phyloP scores from a whole-genome alignment of 1,140 invertebrate genomes.

The Drosophila virilis region DNA sequence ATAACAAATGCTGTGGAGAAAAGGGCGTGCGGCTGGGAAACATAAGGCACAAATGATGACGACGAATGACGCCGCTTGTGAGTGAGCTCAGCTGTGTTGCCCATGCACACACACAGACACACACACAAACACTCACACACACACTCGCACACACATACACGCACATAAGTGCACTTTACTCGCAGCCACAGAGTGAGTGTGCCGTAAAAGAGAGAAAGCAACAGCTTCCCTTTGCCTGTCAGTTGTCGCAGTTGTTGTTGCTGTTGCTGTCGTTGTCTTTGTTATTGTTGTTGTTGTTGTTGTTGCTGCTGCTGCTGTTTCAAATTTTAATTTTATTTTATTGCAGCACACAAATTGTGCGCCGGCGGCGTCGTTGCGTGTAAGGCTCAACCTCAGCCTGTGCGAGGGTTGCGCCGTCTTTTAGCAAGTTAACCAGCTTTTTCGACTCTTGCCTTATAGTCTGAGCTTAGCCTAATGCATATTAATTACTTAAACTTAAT shows the following conservation, averaged over 20 bases:
- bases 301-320: conserved; percentile 61
- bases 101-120: conserved; percentile 3
- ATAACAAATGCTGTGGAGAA: conserved; percentile 15
- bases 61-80: conserved; percentile 61
- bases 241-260: conserved; percentile 29
- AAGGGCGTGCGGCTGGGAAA: not conserved
- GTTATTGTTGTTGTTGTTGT: conserved; percentile 26
- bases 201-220: conserved; percentile 12
- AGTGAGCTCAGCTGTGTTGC: conserved; percentile 50
- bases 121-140: conserved; percentile 6
- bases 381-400: conserved; percentile 25
- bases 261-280: conserved; percentile 16
- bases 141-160: conserved; percentile 12
- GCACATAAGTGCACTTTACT: conserved; percentile 29
- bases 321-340: conserved; percentile 80
- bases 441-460: not conserved
- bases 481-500: not conserved
- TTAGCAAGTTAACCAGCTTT: not conserved
- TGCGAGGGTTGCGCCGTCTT: conserved; percentile 18
- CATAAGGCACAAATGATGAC: conserved; percentile 48
- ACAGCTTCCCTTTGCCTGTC: conserved; percentile 44
- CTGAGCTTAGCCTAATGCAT: not conserved
- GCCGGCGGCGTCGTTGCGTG: conserved; percentile 71
- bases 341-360: conserved; percentile 75
- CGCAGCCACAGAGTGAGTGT: conserved; percentile 15